Conservation (phyloP, 2,888 invertebrate species). For the Sipha maydis region DNA sequence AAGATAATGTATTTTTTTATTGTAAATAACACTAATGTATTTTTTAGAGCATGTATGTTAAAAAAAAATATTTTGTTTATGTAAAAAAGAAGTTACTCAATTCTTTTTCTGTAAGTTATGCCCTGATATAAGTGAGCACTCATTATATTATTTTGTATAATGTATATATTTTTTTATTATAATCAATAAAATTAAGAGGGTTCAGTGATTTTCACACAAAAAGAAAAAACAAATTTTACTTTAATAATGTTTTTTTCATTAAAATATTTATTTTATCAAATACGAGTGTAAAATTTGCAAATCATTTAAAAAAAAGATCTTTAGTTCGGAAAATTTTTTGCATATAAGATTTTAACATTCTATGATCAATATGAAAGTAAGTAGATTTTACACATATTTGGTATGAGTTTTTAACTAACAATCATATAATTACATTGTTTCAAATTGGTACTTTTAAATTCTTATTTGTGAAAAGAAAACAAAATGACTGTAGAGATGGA, state of each 20-base stretch:
- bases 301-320: too few relatives aligned
- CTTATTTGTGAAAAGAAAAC: too few relatives aligned
- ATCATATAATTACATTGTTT: too few relatives aligned
- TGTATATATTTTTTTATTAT: slow-evolving; percentile 62
- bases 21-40: slow-evolving; percentile 61
- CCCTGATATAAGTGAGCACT: slow-evolving; percentile 53
- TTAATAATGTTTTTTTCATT: neutral
- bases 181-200: slow-evolving; percentile 56
- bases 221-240: slow-evolving; percentile 13
- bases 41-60: slow-evolving; percentile 59
- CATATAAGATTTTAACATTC: too few relatives aligned
- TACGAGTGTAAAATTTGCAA: too few relatives aligned
- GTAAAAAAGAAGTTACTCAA: slow-evolving; percentile 57
- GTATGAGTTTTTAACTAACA: too few relatives aligned
- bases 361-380: too few relatives aligned
- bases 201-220: slow-evolving; percentile 51
- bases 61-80: slow-evolving; percentile 61
- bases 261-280: too few relatives aligned
- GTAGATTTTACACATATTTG: too few relatives aligned
- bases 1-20: slow-evolving; percentile 60
- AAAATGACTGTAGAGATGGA: too few relatives aligned
- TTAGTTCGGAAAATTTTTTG: too few relatives aligned
- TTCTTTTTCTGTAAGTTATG: slow-evolving; percentile 54
- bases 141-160: slow-evolving; percentile 60
- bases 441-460: too few relatives aligned